These are phyloP conservation scores for Platysteira castanea DNA, from an alignment of 2,113 vertebrate species.

Conservation along the genomic window DNA sequence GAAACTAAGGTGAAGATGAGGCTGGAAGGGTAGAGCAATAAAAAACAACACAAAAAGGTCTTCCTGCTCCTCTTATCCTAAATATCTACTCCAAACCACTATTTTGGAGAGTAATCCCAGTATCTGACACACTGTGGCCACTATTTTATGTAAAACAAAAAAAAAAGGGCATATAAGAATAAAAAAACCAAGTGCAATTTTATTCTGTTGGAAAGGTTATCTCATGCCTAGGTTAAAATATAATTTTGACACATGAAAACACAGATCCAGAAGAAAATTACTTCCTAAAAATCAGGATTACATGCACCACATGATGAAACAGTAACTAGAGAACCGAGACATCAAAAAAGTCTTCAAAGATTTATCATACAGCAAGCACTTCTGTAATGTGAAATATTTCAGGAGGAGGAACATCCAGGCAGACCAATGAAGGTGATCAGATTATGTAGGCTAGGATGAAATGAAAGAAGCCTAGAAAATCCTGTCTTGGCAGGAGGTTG, in stretches of 20 bases:
- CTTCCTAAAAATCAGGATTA: neutral
- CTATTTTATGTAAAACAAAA: neutral
- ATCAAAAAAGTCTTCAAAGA: neutral
- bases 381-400: neutral
- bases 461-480: neutral
- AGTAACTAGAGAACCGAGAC: neutral
- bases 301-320: neutral
- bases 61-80: neutral
- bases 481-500: neutral
- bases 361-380: neutral
- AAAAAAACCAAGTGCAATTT: neutral
- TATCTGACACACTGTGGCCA: fast-evolving
- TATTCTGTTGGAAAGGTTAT: neutral
- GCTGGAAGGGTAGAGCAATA: neutral
- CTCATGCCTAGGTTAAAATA: neutral
- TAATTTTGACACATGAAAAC: neutral
- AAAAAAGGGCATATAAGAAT: neutral
- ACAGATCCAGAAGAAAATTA: neutral
- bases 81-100: neutral
- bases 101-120: neutral
- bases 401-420: neutral
- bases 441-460: neutral
- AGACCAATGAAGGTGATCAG: neutral
- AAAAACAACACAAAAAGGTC: neutral
- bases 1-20: neutral